Evolutionary conservation across 2,113 vertebrate species (phyloP), one percentile per base, ranked within the genome.

Genomic region (Tonatia bakeri): DNA sequence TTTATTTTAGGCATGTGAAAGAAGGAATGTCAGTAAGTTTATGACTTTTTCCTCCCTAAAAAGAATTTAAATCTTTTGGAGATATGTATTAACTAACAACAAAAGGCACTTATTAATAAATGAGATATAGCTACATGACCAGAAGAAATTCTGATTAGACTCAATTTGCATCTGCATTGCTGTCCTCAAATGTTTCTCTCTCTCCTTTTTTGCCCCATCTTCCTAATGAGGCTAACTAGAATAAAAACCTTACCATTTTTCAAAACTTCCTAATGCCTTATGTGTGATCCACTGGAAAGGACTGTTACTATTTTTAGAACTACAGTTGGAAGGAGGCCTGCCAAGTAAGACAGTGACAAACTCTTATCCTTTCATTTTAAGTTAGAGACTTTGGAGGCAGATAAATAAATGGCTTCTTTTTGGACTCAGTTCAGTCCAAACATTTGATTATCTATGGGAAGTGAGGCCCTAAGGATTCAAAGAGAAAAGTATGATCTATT

Each of bases 261-360:
- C 81, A 12, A 65, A 15, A 87, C 12, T 4, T 65, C 45, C 52
- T 73, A 87, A 82, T 38, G 20, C 9, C 16, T 67, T 72, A 92
- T 0, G 0, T 65, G 7, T 70, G 89, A 91, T 64, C 72, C 85
- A 91, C 0, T 89, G 33, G 31, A 96, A 92, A 80, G n/a, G 7
- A 93, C 31, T 59, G 75, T 38, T 69, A 73, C 2, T 92, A 7
- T 83, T 93, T 94, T 94, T 75, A 87, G 43, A 92, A 92, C 47
- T 86, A 90, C 7, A 89, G 50, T 14, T 86, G 31, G 59, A 77
- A 28, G 56, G 67, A 70, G 20, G 38, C 3, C 45, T 93, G 12
- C 31, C 47, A 90, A 87, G 31, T 20, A 81, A 84, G 20, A 87
- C 3, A 5, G 33, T 65, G 10, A 38, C 10, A 87, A 83, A 91